Base-by-base conservation (phyloP, 30 jellyfish, hydroid and myxozoan genomes). In the Cassiopea xamachana region DNA sequence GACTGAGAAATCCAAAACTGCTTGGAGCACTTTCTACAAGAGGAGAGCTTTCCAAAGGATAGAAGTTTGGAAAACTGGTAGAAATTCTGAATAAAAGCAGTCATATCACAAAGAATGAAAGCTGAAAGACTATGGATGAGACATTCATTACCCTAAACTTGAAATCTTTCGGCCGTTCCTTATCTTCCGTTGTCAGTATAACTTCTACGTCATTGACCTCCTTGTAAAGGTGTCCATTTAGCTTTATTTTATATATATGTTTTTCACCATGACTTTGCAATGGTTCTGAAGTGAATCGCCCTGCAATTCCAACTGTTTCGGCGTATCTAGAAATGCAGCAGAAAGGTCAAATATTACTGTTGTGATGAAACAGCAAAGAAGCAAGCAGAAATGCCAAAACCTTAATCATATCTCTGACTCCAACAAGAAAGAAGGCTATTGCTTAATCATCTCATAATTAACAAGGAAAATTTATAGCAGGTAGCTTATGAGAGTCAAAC, bases 241-340 rank as follows among this genome's bases (percentile, higher is more conserved):
- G 58, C 75, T 80, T 60, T 19, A 80, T 48, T 74, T 48, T 1
- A 48, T 50, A 80, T 45, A 17, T 27, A 19, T 48, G 15, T 18
- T 60, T 62, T 7, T 55, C 15, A 51, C 18, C 45, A 8, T 48
- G 43, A 60, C 44, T 82, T 46, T 69, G 81, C 46, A 1, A 46
- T 7, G 49, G 14, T 17, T 64, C 51, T 19, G 46, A 44, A 16
- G 19, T 18, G 43, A 82, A 82, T 43, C 39, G 48, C 6, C 90
- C 90, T 0, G 46, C 60, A 7, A 82, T 5, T 12, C 90, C 90
- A 82, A 82, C 48, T 1, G 90, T 82, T 51, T 82, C 80, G 7
- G 64, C 64, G 64, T 55, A 55, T 3, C 64, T 55, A 10, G 64
- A 55, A 10, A 10, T 3, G 64, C 10, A 55, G 12, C 7, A 55